Evolutionary conservation across 2,113 vertebrate species (phyloP).

Genomic region (Poicephalus meyeri): DNA sequence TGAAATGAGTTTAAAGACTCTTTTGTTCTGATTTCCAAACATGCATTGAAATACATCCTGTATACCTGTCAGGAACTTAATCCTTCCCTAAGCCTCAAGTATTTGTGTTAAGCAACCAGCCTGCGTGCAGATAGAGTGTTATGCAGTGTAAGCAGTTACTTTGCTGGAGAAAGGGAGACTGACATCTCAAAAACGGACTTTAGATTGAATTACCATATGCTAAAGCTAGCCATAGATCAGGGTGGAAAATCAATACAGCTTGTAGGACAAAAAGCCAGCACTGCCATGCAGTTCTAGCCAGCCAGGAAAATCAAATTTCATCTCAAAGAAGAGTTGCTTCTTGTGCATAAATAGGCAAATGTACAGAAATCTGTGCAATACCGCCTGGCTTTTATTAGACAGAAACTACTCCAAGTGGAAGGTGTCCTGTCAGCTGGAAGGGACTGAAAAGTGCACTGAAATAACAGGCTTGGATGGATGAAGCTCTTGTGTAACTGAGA

Average conservation of each 20-base stretch:
- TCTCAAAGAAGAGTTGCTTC: background rate
- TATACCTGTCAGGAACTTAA: background rate
- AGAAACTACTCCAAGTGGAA: background rate
- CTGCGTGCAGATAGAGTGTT: background rate
- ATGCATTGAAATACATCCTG: background rate
- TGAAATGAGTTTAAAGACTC: background rate
- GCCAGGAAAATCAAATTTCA: background rate
- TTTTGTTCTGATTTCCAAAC: background rate
- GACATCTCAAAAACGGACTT: background rate
- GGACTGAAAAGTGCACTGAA: background rate
- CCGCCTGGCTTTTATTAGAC: background rate
- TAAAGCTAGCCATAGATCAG: background rate
- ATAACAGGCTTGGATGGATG: background rate
- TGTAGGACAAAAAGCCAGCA: background rate
- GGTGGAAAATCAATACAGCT: background rate
- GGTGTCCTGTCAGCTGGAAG: background rate
- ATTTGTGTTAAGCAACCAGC: background rate
- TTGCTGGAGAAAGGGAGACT: background rate
- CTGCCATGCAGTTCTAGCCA: background rate
- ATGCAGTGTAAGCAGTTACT: background rate
- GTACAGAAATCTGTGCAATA: background rate
- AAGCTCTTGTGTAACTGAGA: background rate
- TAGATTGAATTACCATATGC: background rate
- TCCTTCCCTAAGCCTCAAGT: background rate
- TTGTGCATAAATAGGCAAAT: background rate